A percentile compares a stretch with the other conserved stretches of the same genome.
Conservation (phyloP, 2,888 invertebrate species). For the Acronicta aceris region DNA sequence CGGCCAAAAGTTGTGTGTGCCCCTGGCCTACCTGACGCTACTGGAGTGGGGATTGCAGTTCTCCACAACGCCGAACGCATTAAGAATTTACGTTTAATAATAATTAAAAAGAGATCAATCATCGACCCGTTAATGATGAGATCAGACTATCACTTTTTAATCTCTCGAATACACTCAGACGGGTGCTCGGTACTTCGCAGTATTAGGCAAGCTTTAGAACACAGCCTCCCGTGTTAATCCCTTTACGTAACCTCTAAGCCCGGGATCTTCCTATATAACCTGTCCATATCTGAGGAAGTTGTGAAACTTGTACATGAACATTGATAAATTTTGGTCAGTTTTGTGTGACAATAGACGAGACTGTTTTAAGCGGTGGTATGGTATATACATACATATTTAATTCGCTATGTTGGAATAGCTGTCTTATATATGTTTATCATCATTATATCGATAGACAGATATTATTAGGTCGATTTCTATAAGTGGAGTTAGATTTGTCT, state of each 20-base stretch:
- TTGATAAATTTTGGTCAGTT: slow-evolving; percentile 5
- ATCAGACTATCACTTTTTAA: slow-evolving; percentile 11
- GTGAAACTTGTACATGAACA: background rate
- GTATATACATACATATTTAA: too few species aligned
- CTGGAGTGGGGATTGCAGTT: too few species aligned
- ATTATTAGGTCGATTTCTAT: too few species aligned
- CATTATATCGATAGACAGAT: too few species aligned
- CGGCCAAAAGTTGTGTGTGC: too few species aligned
- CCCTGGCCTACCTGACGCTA: too few species aligned
- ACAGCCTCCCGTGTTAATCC: slow-evolving; percentile 34
- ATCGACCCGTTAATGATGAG: slow-evolving; percentile 9
- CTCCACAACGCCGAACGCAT: too few species aligned
- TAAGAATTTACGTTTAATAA: background rate
- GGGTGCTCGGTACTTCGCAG: slow-evolving; percentile 27
- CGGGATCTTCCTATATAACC: slow-evolving; percentile 20
- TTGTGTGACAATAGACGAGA: slow-evolving; percentile 1
- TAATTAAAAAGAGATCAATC: slow-evolving; percentile 1
- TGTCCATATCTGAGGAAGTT: background rate
- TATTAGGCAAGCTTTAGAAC: slow-evolving; percentile 37
- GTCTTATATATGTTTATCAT: too few species aligned
- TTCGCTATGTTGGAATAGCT: too few species aligned
- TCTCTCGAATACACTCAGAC: slow-evolving; percentile 30
- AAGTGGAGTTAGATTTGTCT: too few species aligned
- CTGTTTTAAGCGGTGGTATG: background rate
- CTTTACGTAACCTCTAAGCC: slow-evolving; percentile 46